These are phyloP conservation scores for Acridotheres tristis DNA, from an alignment of 2,797 vertebrate genomes.

Conservation along the genomic window DNA sequence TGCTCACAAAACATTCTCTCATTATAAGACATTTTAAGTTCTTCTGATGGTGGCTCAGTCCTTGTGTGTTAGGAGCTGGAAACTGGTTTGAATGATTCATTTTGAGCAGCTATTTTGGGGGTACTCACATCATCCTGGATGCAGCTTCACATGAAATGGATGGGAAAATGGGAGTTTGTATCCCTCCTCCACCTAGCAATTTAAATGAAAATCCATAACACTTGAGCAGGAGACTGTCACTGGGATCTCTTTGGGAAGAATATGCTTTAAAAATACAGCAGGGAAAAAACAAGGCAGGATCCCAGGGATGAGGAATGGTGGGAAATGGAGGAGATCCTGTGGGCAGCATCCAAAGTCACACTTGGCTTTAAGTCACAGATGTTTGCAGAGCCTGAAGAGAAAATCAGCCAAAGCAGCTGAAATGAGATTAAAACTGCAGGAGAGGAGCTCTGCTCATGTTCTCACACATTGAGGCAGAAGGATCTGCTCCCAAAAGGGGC, in stretches of 20 bases:
- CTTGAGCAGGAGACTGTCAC: not conserved
- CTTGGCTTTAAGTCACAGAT: not conserved
- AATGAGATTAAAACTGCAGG: not conserved
- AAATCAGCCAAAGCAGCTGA: not conserved
- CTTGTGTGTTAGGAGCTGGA: not conserved
- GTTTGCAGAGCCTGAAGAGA: not conserved
- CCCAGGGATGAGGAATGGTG: not conserved
- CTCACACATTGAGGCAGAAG: not conserved
- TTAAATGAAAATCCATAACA: conserved; percentile 24
- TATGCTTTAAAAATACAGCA: not conserved
- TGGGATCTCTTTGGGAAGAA: conserved; percentile 1
- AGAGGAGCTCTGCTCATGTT: not conserved
- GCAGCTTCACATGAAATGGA: not conserved
- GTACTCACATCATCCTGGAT: not conserved
- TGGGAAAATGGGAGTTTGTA: conserved; percentile 20
- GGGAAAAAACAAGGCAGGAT: not conserved
- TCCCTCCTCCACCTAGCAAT: conserved; percentile 51
- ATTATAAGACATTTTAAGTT: not conserved
- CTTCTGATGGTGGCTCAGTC: not conserved
- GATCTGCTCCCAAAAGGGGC: not conserved
- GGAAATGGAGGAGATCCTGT: not conserved
- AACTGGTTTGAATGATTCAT: conserved; percentile 32
- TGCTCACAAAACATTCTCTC: not conserved
- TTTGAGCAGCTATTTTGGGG: conserved; percentile 48
- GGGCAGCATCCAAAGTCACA: not conserved